Evolutionary conservation across 2,113 vertebrate species (phyloP).

Genomic region (Raja brachyura): DNA sequence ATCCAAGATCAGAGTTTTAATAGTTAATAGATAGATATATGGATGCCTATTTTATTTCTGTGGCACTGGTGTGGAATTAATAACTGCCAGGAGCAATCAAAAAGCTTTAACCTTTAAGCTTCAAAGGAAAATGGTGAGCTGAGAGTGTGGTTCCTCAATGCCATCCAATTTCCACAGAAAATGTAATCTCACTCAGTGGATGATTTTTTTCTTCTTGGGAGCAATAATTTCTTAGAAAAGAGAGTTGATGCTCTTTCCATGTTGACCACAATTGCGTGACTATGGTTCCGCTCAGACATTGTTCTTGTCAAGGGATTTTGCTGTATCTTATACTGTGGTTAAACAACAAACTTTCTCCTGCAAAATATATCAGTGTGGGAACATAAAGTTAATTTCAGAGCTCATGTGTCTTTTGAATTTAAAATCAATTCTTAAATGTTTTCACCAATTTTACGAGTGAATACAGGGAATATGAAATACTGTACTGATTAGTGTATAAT

Average conservation of each 20-base stretch:
- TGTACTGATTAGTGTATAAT: neutral
- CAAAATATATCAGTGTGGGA: neutral
- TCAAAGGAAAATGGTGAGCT: neutral
- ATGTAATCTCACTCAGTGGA: neutral
- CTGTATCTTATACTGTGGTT: neutral
- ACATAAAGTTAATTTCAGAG: neutral
- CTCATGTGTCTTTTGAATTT: neutral
- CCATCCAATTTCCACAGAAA: neutral
- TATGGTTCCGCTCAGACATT: neutral
- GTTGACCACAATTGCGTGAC: neutral
- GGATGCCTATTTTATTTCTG: neutral
- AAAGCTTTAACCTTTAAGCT: neutral
- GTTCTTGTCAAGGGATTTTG: neutral
- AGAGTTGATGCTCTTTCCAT: neutral
- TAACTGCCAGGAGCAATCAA: neutral
- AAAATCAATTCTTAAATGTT: constrained; percentile 14
- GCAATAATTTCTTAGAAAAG: neutral
- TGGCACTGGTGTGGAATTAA: neutral
- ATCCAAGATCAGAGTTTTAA: no score
- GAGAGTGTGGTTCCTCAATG: neutral
- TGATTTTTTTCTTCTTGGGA: neutral
- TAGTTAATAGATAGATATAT: no score
- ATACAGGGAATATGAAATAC: neutral
- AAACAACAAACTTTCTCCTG: neutral
- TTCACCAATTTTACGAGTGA: neutral